These are phyloP conservation scores for Myxocyprinus asiaticus DNA, from an alignment of 2,113 vertebrate genomes.

Conservation along the genomic window DNA sequence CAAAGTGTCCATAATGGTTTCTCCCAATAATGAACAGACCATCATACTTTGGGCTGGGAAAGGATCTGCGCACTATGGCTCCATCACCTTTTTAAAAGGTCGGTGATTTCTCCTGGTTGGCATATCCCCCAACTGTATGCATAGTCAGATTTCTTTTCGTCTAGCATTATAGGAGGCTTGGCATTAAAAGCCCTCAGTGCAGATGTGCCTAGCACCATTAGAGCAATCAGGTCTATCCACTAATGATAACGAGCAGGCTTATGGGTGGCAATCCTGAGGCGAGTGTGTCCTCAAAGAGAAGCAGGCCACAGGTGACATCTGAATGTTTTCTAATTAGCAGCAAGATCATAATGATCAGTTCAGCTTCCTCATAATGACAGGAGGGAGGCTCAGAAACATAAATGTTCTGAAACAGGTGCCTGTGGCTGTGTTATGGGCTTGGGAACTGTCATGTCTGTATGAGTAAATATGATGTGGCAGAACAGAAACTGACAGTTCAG, in stretches of 20 bases:
- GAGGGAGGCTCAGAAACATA: background rate
- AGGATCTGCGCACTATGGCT: background rate
- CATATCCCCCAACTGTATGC: background rate
- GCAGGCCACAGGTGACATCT: constrained; percentile 6
- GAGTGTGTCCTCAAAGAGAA: constrained; percentile 24
- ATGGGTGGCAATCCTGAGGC: constrained; percentile 3
- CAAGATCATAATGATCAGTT: background rate
- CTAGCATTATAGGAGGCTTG: constrained; percentile 30
- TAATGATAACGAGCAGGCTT: constrained; percentile 22
- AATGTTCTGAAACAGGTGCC: no score
- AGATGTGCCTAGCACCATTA: background rate
- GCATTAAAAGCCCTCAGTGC: constrained; percentile 9
- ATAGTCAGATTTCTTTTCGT: constrained; percentile 13
- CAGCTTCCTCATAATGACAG: background rate
- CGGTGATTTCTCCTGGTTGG: background rate
- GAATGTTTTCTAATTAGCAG: constrained; percentile 16
- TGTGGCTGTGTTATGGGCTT: no score
- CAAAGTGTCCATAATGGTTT: no score
- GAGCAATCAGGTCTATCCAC: background rate
- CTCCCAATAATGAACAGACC: no score
- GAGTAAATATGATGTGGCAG: background rate
- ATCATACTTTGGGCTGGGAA: background rate
- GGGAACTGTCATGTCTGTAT: background rate
- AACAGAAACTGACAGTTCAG: background rate
- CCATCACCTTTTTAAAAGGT: constrained; percentile 24